Conservation (phyloP, 2,888 invertebrate genomes). For the Aplocera efformata region DNA sequence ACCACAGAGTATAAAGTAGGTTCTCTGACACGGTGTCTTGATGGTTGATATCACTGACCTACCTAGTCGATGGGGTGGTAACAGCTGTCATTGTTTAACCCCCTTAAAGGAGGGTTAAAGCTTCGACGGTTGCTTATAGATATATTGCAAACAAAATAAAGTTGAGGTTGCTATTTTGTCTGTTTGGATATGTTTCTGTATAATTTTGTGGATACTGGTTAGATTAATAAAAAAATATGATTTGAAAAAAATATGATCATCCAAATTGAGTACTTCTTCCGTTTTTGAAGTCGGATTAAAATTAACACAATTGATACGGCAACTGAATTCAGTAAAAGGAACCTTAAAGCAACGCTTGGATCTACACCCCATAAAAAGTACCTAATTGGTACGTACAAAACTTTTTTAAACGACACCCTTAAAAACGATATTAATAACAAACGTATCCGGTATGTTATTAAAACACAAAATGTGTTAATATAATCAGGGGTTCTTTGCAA, state of each 20-base stretch:
- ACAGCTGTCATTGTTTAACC: slow-evolving; percentile 14
- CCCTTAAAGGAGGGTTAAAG: too few relatives aligned
- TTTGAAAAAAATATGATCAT: too few relatives aligned
- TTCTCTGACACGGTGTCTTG: slow-evolving; percentile 22
- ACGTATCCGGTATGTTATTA: slow-evolving; percentile 60
- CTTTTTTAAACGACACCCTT: slow-evolving; percentile 20
- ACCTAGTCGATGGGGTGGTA: slow-evolving; percentile 17
- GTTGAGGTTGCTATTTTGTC: too few relatives aligned
- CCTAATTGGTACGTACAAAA: slow-evolving; percentile 10
- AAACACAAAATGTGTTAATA: slow-evolving; percentile 60
- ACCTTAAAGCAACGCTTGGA: not conserved
- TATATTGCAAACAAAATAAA: too few relatives aligned
- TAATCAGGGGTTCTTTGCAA: slow-evolving; percentile 64
- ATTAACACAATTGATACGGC: too few relatives aligned
- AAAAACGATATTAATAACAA: slow-evolving; percentile 28
- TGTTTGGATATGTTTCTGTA: too few relatives aligned
- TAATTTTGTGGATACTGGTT: too few relatives aligned
- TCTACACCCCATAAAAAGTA: slow-evolving; percentile 12
- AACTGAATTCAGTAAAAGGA: too few relatives aligned
- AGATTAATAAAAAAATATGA: too few relatives aligned
- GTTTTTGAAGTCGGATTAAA: too few relatives aligned
- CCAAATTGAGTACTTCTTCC: too few relatives aligned
- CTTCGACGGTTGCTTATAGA: too few relatives aligned
- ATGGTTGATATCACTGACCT: slow-evolving; percentile 23
- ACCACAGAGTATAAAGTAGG: slow-evolving; percentile 4